Conservation (phyloP, 2,888 invertebrate species). For the Nezara viridula region DNA sequence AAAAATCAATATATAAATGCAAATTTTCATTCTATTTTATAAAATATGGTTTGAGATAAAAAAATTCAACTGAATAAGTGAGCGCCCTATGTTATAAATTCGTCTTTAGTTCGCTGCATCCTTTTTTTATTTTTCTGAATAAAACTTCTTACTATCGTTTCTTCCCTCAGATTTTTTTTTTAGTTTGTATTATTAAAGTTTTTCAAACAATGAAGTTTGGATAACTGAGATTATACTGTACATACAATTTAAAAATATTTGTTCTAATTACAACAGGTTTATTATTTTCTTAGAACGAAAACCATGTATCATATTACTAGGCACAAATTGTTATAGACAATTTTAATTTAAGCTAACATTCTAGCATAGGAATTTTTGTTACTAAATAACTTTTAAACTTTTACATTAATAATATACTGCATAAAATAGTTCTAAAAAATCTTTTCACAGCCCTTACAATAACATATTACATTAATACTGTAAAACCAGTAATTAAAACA, state of each 20-base stretch:
- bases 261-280: neutral
- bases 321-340: neutral
- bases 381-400: neutral
- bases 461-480: neutral
- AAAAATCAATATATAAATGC: too few species aligned
- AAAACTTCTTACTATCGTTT: too few species aligned
- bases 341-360: neutral
- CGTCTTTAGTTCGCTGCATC: too few species aligned
- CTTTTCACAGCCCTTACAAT: constrained; percentile 6
- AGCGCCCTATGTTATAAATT: too few species aligned
- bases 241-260: neutral
- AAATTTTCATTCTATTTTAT: too few species aligned
- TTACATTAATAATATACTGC: neutral
- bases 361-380: neutral
- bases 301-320: neutral
- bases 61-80: too few species aligned
- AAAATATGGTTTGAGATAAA: too few species aligned
- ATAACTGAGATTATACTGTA: neutral
- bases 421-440: neutral
- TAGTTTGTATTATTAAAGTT: too few species aligned
- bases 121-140: too few species aligned
- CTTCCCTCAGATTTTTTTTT: too few species aligned
- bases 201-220: too few species aligned
- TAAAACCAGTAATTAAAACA: neutral
- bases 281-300: neutral